phyloP scores from a whole-genome alignment of 2,888 invertebrate species.

The Celastrina argiolus region DNA sequence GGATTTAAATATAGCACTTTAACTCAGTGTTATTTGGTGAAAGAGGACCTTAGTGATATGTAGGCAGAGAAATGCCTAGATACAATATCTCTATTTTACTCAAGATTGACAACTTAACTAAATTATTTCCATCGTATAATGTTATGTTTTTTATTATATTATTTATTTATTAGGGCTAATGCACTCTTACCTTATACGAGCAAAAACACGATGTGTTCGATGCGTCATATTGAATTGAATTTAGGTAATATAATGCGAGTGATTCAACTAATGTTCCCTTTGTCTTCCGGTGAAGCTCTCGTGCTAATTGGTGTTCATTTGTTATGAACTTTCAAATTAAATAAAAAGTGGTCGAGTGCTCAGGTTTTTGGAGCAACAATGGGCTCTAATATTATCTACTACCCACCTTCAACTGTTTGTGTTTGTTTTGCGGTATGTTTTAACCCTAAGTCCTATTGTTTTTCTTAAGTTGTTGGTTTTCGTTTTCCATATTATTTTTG shows the following conservation, averaged over 20 bases:
- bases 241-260: constrained; percentile 3
- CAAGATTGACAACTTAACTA: no score
- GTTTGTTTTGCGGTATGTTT: constrained; percentile 3
- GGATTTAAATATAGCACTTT: no score
- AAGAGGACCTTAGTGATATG: no score
- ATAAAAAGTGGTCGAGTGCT: background rate
- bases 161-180: background rate
- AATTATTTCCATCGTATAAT: no score
- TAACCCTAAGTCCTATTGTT: no score
- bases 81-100: no score
- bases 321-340: background rate
- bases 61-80: no score
- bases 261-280: background rate
- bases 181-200: background rate
- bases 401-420: background rate
- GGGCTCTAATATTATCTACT: background rate
- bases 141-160: background rate
- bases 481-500: no score
- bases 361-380: background rate
- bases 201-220: background rate
- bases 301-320: constrained; percentile 1
- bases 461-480: no score
- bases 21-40: no score
- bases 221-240: background rate
- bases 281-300: background rate